Conservation (phyloP, 2,888 invertebrate genomes). For the Caenorhabditis afra region DNA sequence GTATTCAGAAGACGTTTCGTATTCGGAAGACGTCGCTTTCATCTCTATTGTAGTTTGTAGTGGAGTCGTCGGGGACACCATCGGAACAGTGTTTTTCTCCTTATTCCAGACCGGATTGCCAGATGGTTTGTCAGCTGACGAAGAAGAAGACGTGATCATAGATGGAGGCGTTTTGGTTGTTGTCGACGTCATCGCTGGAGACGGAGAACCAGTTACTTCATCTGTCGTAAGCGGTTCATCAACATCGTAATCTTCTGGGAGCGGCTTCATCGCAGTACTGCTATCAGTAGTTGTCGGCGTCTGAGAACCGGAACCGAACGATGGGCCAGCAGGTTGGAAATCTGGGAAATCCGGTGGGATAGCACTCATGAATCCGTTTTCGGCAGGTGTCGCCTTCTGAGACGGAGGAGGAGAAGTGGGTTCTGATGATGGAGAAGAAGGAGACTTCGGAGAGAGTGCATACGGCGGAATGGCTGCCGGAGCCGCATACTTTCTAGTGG, state of each 20-base stretch:
- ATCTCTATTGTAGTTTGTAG: not conserved
- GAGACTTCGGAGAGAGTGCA: not conserved
- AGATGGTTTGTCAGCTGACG: slow-evolving; percentile 27
- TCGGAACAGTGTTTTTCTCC: slow-evolving; percentile 29
- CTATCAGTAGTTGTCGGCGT: slow-evolving; percentile 37
- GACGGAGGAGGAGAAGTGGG: slow-evolving; percentile 8
- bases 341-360: slow-evolving; percentile 33
- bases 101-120: slow-evolving; percentile 42
- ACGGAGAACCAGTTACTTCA: slow-evolving; percentile 30
- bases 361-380: slow-evolving; percentile 45
- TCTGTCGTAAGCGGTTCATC: slow-evolving; percentile 30
- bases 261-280: slow-evolving; percentile 37
- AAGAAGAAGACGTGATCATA: slow-evolving; percentile 25
- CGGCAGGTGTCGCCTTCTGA: slow-evolving; percentile 1
- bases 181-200: slow-evolving; percentile 1
- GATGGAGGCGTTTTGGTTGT: slow-evolving; percentile 10
- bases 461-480: slow-evolving; percentile 2
- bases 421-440: slow-evolving; percentile 3
- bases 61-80: not conserved
- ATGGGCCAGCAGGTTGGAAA: slow-evolving; percentile 1
- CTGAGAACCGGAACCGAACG: slow-evolving; percentile 43
- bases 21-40: not conserved
- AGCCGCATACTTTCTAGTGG: slow-evolving; percentile 2
- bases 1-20: slow-evolving; percentile 1
- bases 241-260: slow-evolving; percentile 39